phyloP scores from a whole-genome alignment of 2,888 invertebrate species.

The Euclidia mi region DNA sequence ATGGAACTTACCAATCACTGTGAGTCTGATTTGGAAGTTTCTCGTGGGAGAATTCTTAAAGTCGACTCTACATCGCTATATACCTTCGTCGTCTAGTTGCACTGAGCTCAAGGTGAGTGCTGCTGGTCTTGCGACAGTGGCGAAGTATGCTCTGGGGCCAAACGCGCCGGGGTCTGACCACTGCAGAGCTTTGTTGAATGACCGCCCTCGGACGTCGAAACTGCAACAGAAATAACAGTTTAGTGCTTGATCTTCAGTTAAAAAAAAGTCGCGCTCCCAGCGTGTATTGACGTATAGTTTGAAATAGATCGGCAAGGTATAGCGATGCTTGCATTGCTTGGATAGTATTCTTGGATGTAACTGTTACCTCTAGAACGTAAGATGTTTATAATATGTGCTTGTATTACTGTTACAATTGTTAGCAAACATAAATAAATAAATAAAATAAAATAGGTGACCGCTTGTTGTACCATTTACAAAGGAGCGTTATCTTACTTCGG shows the following conservation, averaged over 20 bases:
- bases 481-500: no score
- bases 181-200: constrained; percentile 95
- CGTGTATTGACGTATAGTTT: no score
- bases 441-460: no score
- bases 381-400: no score
- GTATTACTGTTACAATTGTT: no score
- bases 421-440: no score
- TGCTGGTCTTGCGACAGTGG: constrained; percentile 94
- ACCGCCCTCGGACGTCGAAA: constrained; percentile 95
- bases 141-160: constrained; percentile 96
- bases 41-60: constrained; percentile 97
- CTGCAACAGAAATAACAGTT: constrained; percentile 86
- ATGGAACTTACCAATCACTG: constrained; percentile 95
- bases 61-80: constrained; percentile 96
- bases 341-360: no score
- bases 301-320: no score
- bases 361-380: no score
- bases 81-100: constrained; percentile 96
- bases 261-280: no score
- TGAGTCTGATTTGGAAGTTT: constrained; percentile 96
- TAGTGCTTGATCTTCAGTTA: background rate
- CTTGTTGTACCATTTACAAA: no score
- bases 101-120: constrained; percentile 95
- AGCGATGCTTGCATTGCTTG: no score
- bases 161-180: constrained; percentile 96